Conservation (phyloP, 2,113 vertebrate genomes). For the Barbus barbus region DNA sequence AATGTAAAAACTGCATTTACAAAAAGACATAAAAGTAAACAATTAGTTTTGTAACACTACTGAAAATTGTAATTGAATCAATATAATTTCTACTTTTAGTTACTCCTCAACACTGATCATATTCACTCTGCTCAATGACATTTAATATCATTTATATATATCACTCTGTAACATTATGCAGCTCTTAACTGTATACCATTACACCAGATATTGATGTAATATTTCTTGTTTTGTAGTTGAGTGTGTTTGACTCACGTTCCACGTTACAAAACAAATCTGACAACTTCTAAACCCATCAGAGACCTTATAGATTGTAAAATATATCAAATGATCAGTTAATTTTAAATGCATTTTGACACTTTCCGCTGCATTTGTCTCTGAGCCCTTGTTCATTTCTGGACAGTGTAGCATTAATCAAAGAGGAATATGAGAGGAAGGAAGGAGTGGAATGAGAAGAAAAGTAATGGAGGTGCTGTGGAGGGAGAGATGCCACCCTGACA, state of each 20-base stretch:
- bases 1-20: no score
- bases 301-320: background rate
- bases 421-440: conserved; percentile 19
- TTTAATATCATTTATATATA: background rate
- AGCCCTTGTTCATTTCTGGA: background rate
- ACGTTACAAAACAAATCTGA: background rate
- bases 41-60: no score
- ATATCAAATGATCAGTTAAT: background rate
- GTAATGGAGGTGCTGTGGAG: conserved; percentile 4
- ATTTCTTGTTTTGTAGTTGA: background rate
- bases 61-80: background rate
- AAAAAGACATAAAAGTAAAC: no score
- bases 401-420: background rate
- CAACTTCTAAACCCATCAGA: background rate
- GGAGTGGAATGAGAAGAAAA: background rate
- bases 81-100: background rate
- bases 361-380: background rate
- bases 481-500: conserved; percentile 35
- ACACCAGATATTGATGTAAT: background rate
- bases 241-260: no score
- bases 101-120: background rate
- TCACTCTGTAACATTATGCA: background rate
- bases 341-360: background rate
- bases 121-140: background rate
- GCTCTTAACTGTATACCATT: background rate